Base-by-base conservation (phyloP, 2,113 vertebrate genomes). In the Triplophysa siluroides region DNA sequence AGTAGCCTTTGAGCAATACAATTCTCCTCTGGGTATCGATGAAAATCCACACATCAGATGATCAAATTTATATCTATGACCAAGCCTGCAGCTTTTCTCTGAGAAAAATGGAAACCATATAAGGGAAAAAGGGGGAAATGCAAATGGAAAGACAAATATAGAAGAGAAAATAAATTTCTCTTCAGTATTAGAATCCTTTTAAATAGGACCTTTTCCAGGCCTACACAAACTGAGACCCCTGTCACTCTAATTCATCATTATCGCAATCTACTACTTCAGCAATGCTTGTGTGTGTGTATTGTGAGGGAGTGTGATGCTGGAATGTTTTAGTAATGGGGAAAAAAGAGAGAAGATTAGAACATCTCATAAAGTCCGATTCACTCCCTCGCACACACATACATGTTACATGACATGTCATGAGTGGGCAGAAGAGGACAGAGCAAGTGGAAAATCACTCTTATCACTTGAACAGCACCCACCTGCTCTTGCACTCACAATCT, bases 51-150 rank as follows among this genome's bases (percentile, higher is more conserved):
- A 62, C 62, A 71, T 26, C 50, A 33, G 18, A 52, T 38, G 21
- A 62, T 67, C 78, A 54, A 81, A 78, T 81, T 79, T 71, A 79
- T 81, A 81, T 68, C 75, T 56, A 52, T 80, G 69, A 84, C 68
- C 68, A 81, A 81, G 79, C 21, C 68, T 52, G 54, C 62, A 81
- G 62, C 65, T 63, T 68, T 84, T 60, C 26, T 63, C 58, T 78
- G 45, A 63, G 52, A 65, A 64, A 64, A 72, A 11, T 43, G 56
- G 38, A 64, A 8, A 80, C 78, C 80, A 79, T 80, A 82, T 76
- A 82, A 79, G 69, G 76, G 56, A 79, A 76, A 29, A 75, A 58
- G 50, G 5, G 38, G 13, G 18, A 72, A 38, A 64, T 41, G 16
- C 13, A 16, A 52, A 52, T 16, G 41, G 62, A 10, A 11, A 66